Percentiles rank a stretch among this genome's conserved stretches.
Evolutionary conservation across 2,113 vertebrate species (phyloP).

Genomic region (Spilogale gracilis): DNA sequence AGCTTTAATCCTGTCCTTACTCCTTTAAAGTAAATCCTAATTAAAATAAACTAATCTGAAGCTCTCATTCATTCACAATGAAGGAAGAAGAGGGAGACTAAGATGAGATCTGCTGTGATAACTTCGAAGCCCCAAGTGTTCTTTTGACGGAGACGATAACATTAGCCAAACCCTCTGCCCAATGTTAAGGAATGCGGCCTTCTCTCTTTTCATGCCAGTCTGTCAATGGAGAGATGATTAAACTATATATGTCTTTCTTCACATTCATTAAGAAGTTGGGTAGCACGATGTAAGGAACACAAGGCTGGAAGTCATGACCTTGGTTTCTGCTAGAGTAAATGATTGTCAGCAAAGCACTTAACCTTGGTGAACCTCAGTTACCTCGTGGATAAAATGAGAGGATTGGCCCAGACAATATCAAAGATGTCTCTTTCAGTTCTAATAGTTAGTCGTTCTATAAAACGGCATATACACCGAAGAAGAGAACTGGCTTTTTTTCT

Average conservation of each 20-base stretch:
- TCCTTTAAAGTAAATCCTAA: conserved; percentile 67
- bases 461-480: neutral
- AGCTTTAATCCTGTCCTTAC: conserved; percentile 71
- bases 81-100: neutral
- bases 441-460: neutral
- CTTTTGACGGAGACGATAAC: neutral
- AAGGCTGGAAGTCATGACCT: neutral
- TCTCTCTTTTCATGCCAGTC: neutral
- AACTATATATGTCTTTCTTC: neutral
- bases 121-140: conserved; percentile 58
- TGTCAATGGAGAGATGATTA: conserved; percentile 33
- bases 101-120: conserved; percentile 18
- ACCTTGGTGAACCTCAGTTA: neutral
- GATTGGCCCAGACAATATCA: neutral
- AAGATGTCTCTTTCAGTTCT: conserved; percentile 49
- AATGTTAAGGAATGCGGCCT: neutral
- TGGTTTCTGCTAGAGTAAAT: conserved; percentile 37
- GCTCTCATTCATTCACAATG: conserved; percentile 26
- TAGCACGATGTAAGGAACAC: neutral
- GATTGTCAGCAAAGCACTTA: conserved; percentile 63
- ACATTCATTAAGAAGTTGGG: conserved; percentile 22
- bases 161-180: neutral
- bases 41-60: conserved; percentile 74
- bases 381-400: neutral
- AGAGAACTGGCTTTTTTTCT: neutral